phyloP scores from a whole-genome alignment of 2,888 invertebrate genomes.

The Euzophera pinguis region DNA sequence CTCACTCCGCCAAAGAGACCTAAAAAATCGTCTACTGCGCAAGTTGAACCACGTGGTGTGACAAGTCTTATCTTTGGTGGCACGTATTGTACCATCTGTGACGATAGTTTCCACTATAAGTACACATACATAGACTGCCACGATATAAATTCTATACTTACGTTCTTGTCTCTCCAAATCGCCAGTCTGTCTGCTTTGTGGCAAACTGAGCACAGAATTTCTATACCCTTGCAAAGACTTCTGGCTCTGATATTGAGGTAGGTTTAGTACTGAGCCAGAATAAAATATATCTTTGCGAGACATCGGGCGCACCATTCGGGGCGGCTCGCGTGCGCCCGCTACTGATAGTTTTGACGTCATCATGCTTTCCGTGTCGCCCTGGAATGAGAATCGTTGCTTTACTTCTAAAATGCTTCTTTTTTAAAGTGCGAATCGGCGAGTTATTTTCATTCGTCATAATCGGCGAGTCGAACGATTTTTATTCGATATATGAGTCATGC shows the following conservation, averaged over 20 bases:
- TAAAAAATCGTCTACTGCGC: no score
- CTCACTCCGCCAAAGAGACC: no score
- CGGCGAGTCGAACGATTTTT: no score
- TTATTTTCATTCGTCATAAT: no score
- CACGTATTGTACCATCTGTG: no score
- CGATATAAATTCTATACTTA: constrained; percentile 52
- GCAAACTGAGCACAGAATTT: constrained; percentile 93
- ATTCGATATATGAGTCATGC: no score
- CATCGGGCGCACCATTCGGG: constrained; percentile 91
- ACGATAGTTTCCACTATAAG: no score
- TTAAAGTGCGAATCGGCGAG: no score
- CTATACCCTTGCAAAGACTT: constrained; percentile 94
- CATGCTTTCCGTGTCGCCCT: constrained; percentile 84
- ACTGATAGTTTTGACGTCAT: constrained; percentile 84
- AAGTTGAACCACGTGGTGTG: no score
- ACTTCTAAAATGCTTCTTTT: no score
- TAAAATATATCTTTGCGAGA: constrained; percentile 98
- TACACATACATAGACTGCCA: no score
- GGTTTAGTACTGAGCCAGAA: constrained; percentile 95
- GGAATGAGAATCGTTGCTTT: constrained; percentile 16
- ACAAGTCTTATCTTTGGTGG: no score
- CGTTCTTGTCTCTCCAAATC: constrained; percentile 84
- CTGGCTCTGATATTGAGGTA: constrained; percentile 96
- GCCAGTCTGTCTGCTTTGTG: constrained; percentile 83
- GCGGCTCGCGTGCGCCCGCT: constrained; percentile 56